These are phyloP conservation scores for Drosophila prosaltans DNA, from an alignment of 1,140 invertebrate genomes.

Conservation along the genomic window DNA sequence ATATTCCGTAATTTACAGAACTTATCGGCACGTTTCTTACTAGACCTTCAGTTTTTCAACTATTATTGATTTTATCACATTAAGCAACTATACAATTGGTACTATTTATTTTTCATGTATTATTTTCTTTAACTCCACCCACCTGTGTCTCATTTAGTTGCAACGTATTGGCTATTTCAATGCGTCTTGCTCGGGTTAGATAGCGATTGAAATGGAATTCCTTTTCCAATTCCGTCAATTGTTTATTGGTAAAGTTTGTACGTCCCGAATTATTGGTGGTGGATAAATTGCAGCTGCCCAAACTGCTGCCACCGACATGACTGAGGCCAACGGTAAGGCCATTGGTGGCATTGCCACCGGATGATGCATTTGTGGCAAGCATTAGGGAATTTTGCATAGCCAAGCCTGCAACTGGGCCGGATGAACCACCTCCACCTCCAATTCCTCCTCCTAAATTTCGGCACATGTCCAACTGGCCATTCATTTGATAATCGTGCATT, in stretches of 20 bases:
- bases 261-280: slow-evolving; percentile 92
- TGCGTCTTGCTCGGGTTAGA: slow-evolving; percentile 96
- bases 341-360: slow-evolving; percentile 39
- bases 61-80: too few relatives aligned
- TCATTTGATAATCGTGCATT: slow-evolving; percentile 82
- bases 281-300: slow-evolving; percentile 67
- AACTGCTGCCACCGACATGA: slow-evolving; percentile 32
- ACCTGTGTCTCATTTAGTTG: slow-evolving; percentile 98
- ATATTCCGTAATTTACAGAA: too few relatives aligned
- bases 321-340: slow-evolving; percentile 38
- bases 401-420: slow-evolving; percentile 30
- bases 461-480: slow-evolving; percentile 79
- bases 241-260: slow-evolving; percentile 99
- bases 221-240: slow-evolving; percentile 99
- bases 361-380: slow-evolving; percentile 53
- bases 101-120: neutral
- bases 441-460: slow-evolving; percentile 45
- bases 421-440: slow-evolving; percentile 41
- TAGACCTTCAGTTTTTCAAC: too few relatives aligned
- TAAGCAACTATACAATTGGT: too few relatives aligned
- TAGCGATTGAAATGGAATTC: slow-evolving; percentile 99
- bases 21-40: too few relatives aligned
- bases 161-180: slow-evolving; percentile 98
- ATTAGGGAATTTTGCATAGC: slow-evolving; percentile 84
- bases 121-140: slow-evolving; percentile 47